phyloP scores from a whole-genome alignment of 2,113 vertebrate genomes.

The Edolisoma coerulescens region DNA sequence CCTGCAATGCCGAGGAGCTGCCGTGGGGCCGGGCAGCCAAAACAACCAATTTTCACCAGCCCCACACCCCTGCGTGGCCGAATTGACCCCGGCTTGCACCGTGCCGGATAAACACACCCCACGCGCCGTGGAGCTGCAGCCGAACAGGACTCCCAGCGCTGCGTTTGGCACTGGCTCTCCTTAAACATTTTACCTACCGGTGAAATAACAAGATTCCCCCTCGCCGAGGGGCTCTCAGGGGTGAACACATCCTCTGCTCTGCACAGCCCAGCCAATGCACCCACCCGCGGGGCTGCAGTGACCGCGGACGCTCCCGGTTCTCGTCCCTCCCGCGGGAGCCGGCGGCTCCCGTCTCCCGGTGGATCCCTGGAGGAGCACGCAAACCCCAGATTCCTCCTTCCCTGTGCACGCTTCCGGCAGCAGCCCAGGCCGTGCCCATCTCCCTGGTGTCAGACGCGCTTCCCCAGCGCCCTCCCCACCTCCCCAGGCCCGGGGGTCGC shows the following conservation, averaged over 20 bases:
- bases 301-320: fast-evolving
- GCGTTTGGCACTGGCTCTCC: not conserved
- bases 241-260: fast-evolving
- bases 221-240: fast-evolving
- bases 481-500: not conserved
- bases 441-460: fast-evolving
- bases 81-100: not conserved
- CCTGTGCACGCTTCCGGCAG: fast-evolving
- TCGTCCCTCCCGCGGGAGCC: fast-evolving
- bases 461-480: not conserved
- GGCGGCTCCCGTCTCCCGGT: fast-evolving
- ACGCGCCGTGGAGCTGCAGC: fast-evolving
- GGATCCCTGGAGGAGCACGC: fast-evolving
- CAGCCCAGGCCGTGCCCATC: not conserved
- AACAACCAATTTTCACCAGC: fast-evolving
- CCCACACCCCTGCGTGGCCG: not conserved
- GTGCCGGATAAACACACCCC: fast-evolving
- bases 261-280: not conserved
- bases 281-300: fast-evolving
- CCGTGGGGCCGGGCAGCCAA: too few relatives aligned
- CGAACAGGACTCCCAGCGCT: fast-evolving
- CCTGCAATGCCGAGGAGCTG: fast-evolving
- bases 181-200: not conserved
- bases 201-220: not conserved
- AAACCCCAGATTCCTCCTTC: not conserved